Evolutionary conservation across 2,888 invertebrate genomes (phyloP), one percentile per base, ranked within the genome.

Genomic region (Heliconius erato): DNA sequence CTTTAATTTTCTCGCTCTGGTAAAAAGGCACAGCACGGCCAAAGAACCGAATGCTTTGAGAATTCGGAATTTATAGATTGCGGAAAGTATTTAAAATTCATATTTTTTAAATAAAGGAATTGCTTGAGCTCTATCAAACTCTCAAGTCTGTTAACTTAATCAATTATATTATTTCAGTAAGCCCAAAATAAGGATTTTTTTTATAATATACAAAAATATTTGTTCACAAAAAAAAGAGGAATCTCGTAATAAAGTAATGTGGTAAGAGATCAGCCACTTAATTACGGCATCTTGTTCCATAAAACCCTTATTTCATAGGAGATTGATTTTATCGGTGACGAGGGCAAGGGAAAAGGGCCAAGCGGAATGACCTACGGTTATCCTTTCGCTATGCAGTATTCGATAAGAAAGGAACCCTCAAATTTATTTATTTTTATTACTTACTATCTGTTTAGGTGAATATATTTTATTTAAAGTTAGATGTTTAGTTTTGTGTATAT

Each of bases 301-400:
- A 86, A 87, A 86, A 83, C 87, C 84, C 88, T 88, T 90, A 90
- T 92, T 91, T 91, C 88, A 89, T 89, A 86, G 87, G 87, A 89
- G 90, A 91, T 90, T 89, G 90, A 91, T 91, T 91, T 91, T 90
- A 89, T 87, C 86, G 86, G 85, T 86, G 87, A 84, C 82, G 88
- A 87, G 86, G 86, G 89, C 90, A 89, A 89, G 88, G 86, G 87
- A 88, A 63, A 89, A 89, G 89, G 89, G 89, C 87, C 89, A 87
- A 89, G 87, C 85, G 89, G 89, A 89, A 81, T 78, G 81, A 81
- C 77, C 79, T 68, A 79, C 79, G 63, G 83, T 32, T 80, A 82
- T 79, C 54, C 81, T 82, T 4, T 80, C 67, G 79, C 77, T 67
- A 72, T 82, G 79, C 77, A 77, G 68, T 63, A 28, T 74, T 78